A percentile compares a stretch with the other conserved stretches of the same genome.
These are phyloP conservation scores for Torymus auratus DNA, from an alignment of 2,888 invertebrate species.

Conservation along the genomic window DNA sequence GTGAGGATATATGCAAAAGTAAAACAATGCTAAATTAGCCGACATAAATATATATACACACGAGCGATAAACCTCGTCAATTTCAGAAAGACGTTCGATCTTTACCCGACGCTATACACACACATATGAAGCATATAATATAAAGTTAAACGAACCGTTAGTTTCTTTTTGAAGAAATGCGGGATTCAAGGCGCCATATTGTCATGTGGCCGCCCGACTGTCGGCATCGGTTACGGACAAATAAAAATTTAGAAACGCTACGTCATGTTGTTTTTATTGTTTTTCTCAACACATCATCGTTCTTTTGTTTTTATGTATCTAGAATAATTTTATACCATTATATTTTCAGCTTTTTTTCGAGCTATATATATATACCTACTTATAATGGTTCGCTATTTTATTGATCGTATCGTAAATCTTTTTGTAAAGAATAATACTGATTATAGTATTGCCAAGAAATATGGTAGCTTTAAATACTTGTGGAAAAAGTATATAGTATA, in stretches of 20 bases:
- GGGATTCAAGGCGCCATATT: background rate
- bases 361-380: background rate
- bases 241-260: constrained; percentile 53
- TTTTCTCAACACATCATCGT: constrained; percentile 10
- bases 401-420: background rate
- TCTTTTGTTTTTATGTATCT: background rate
- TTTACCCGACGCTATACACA: constrained; percentile 54
- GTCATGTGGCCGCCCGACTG: constrained; percentile 3
- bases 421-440: no score
- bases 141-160: constrained; percentile 38
- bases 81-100: constrained; percentile 58
- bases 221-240: constrained; percentile 47
- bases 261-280: constrained; percentile 39
- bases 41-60: constrained; percentile 54
- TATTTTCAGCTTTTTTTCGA: no score
- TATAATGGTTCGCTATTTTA: constrained; percentile 2
- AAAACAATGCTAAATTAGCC: constrained; percentile 26
- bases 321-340: background rate
- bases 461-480: no score
- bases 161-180: constrained; percentile 9
- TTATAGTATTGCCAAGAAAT: no score
- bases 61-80: constrained; percentile 50
- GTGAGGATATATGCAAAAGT: background rate
- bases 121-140: constrained; percentile 50
- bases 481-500: no score